These are phyloP conservation scores for Thaumatotibia leucotreta DNA, from an alignment of 1,140 invertebrate genomes.

Conservation along the genomic window DNA sequence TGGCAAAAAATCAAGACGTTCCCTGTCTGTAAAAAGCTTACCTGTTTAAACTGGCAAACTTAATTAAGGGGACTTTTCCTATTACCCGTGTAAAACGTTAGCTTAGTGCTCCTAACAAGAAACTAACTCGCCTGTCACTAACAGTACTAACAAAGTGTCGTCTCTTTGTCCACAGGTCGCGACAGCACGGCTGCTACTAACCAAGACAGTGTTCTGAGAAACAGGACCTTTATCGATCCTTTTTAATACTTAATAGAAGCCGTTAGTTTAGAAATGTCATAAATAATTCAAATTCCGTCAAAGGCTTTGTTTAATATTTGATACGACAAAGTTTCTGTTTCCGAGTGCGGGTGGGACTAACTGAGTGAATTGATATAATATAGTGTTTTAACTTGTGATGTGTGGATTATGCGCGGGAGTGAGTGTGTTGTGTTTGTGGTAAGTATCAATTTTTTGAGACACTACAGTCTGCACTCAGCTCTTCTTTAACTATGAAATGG, in stretches of 20 bases:
- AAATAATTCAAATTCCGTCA: neutral
- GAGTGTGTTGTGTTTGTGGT: slow-evolving; percentile 28
- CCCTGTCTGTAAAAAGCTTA: neutral
- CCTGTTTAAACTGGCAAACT: neutral
- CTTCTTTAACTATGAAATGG: too few relatives aligned
- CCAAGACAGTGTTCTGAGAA: neutral
- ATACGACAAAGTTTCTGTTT: slow-evolving; percentile 10
- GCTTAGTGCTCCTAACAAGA: slow-evolving; percentile 22
- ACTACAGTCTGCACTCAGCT: too few relatives aligned
- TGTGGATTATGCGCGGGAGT: slow-evolving; percentile 32
- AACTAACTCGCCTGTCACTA: slow-evolving; percentile 37
- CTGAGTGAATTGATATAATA: slow-evolving; percentile 6
- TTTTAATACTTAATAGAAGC: neutral
- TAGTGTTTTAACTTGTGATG: slow-evolving; percentile 25
- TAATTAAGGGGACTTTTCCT: neutral
- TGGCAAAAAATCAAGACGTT: too few relatives aligned
- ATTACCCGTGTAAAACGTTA: neutral
- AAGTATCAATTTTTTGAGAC: slow-evolving; percentile 10
- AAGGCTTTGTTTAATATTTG: neutral
- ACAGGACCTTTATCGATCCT: neutral
- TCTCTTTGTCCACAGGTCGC: slow-evolving; percentile 67
- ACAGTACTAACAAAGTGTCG: slow-evolving; percentile 52
- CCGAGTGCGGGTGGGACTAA: neutral
- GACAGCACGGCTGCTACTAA: neutral
- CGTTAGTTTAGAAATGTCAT: slow-evolving; percentile 5